Evolutionary conservation across 30 jellyfish, hydroid and myxozoan species (phyloP).

Genomic region (Hydractinia symbiolongicarpus): DNA sequence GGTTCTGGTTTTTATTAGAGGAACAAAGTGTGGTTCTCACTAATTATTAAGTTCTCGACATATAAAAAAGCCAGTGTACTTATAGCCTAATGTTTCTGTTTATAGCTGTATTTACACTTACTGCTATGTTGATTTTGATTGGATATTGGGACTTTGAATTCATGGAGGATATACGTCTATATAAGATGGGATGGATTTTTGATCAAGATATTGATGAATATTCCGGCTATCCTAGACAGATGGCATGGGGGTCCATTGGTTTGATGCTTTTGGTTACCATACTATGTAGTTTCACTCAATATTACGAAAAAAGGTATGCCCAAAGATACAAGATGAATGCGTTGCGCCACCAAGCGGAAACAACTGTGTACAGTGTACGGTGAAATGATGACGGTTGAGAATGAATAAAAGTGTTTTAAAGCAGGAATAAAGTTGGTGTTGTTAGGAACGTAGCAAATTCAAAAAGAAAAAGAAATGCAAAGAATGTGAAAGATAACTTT

Average conservation of each 20-base stretch:
- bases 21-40: too few relatives aligned
- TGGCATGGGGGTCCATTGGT: slow-evolving; percentile 5
- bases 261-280: background rate
- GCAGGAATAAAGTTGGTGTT: too few relatives aligned
- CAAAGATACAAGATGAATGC: background rate
- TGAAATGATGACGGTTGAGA: too few relatives aligned
- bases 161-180: slow-evolving; percentile 6
- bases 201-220: background rate
- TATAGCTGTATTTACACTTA: background rate
- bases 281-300: slow-evolving; percentile 4
- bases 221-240: slow-evolving; percentile 2
- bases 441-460: too few relatives aligned
- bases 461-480: too few relatives aligned
- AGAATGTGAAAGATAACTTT: too few relatives aligned
- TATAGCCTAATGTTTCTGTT: background rate
- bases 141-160: slow-evolving; percentile 17
- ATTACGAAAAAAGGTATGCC: background rate
- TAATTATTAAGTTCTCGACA: background rate
- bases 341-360: background rate
- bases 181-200: slow-evolving; percentile 11
- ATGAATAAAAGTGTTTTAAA: too few relatives aligned
- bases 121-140: slow-evolving; percentile 11
- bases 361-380: too few relatives aligned
- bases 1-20: too few relatives aligned
- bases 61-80: background rate